phyloP scores from a whole-genome alignment of 2,797 vertebrate species.

The Pelodytes ibericus region DNA sequence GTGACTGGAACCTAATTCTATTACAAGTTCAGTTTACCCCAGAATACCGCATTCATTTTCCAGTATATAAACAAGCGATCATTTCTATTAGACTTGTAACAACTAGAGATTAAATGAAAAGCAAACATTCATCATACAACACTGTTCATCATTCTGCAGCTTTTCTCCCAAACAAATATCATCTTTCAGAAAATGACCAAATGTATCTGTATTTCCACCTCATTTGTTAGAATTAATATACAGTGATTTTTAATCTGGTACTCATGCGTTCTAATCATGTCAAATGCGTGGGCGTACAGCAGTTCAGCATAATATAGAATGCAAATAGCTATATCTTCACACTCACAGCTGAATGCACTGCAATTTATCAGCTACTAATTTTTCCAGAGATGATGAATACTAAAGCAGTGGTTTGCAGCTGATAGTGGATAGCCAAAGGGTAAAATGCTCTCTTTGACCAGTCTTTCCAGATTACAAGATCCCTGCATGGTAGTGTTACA shows the following conservation, averaged over 20 bases:
- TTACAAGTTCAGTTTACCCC: conserved; percentile 28
- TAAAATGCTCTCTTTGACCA: conserved; percentile 51
- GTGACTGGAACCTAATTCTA: background rate
- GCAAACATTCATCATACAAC: conserved; percentile 30
- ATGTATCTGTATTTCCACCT: conserved; percentile 61
- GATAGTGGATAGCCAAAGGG: conserved; percentile 52
- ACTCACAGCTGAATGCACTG: conserved; percentile 63
- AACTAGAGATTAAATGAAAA: conserved; percentile 32
- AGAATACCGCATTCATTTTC: conserved; percentile 1
- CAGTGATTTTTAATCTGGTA: conserved; percentile 62
- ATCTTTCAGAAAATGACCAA: conserved; percentile 57
- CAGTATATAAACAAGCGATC: conserved; percentile 38
- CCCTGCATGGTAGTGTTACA: conserved; percentile 46
- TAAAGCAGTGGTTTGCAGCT: conserved; percentile 57
- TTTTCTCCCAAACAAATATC: conserved; percentile 61
- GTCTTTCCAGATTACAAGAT: conserved; percentile 44
- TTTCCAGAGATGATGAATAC: conserved; percentile 57
- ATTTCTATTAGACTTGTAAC: conserved; percentile 39
- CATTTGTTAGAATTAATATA: conserved; percentile 59
- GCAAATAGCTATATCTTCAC: conserved; percentile 64
- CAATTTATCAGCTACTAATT: conserved; percentile 70
- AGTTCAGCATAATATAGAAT: conserved; percentile 68
- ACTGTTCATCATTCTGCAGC: too few relatives aligned
- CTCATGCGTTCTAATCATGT: conserved; percentile 65
- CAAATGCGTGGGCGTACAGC: conserved; percentile 60